Percentiles rank a stretch among this genome's conserved stretches.
Conservation (phyloP, 2,113 vertebrate species). For the Catharus bicknelli region DNA sequence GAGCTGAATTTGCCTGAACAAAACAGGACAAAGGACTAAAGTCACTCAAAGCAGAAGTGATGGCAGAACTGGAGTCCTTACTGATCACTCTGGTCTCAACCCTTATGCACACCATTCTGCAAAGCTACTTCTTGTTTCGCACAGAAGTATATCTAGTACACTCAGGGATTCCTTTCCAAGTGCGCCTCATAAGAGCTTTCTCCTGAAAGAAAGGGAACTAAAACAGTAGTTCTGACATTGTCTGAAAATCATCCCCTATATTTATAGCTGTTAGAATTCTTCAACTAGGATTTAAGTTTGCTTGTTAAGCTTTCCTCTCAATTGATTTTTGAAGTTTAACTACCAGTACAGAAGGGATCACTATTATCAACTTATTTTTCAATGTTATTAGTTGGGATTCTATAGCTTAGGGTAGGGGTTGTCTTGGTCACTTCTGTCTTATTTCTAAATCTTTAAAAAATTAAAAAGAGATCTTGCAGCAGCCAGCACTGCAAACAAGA, state of each 20-base stretch:
- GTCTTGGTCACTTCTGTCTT: slow-evolving; percentile 54
- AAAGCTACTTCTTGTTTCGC: slow-evolving; percentile 44
- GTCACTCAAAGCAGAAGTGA: background rate
- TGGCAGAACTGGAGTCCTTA: background rate
- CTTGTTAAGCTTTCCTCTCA: slow-evolving; percentile 58
- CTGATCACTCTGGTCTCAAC: slow-evolving; percentile 3
- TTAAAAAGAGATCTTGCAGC: slow-evolving; percentile 18
- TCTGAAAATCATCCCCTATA: slow-evolving; percentile 52
- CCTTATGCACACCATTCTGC: background rate
- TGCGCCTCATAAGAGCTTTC: slow-evolving; percentile 37
- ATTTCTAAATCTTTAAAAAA: slow-evolving; percentile 52
- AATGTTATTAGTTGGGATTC: slow-evolving; percentile 64
- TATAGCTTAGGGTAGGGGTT: background rate
- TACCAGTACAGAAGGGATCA: slow-evolving; percentile 42
- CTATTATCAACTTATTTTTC: slow-evolving; percentile 57
- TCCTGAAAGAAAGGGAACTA: slow-evolving; percentile 50
- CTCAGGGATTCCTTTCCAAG: slow-evolving; percentile 73
- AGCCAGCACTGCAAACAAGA: slow-evolving; percentile 3
- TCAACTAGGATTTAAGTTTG: slow-evolving; percentile 51
- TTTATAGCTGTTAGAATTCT: slow-evolving; percentile 62
- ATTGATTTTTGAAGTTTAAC: slow-evolving; percentile 70
- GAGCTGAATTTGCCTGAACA: background rate
- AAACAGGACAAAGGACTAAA: background rate
- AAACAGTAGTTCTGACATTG: slow-evolving; percentile 37
- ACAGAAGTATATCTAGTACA: slow-evolving; percentile 19